Percentiles rank a stretch among this genome's conserved stretches.
These are phyloP conservation scores for Sphaerodactylus townsendi DNA, from an alignment of 2,113 vertebrate species.

Conservation along the genomic window DNA sequence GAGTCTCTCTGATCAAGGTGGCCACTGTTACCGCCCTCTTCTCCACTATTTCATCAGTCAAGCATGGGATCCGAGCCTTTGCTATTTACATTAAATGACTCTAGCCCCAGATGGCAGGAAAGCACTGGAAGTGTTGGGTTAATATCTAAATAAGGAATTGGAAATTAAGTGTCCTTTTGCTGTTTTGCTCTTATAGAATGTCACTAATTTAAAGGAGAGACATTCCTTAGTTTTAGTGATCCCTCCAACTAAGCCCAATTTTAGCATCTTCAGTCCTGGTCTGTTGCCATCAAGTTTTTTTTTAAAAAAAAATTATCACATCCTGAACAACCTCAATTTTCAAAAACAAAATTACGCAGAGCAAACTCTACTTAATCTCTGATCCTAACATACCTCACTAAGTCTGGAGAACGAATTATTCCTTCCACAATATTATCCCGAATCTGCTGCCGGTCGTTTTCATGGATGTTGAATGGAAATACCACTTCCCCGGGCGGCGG, in stretches of 20 bases:
- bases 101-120: not conserved
- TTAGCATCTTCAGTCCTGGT: not conserved
- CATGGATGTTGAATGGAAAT: constrained; percentile 96
- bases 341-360: not conserved
- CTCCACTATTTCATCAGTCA: not conserved
- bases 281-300: not conserved
- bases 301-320: no score
- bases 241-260: not conserved
- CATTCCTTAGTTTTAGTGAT: not conserved
- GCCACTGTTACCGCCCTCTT: not conserved
- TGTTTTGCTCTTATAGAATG: not conserved
- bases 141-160: not conserved
- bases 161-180: not conserved
- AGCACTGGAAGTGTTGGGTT: not conserved
- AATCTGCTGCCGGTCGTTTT: constrained; percentile 95
- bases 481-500: constrained; percentile 86
- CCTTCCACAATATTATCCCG: constrained; percentile 94
- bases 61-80: not conserved
- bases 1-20: not conserved
- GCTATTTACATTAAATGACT: not conserved
- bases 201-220: not conserved
- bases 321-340: no score
- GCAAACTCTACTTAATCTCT: not conserved
- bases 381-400: constrained; percentile 82
- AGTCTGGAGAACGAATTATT: constrained; percentile 93